phyloP scores from a whole-genome alignment of 2,113 vertebrate species.

The Furnarius figulus region DNA sequence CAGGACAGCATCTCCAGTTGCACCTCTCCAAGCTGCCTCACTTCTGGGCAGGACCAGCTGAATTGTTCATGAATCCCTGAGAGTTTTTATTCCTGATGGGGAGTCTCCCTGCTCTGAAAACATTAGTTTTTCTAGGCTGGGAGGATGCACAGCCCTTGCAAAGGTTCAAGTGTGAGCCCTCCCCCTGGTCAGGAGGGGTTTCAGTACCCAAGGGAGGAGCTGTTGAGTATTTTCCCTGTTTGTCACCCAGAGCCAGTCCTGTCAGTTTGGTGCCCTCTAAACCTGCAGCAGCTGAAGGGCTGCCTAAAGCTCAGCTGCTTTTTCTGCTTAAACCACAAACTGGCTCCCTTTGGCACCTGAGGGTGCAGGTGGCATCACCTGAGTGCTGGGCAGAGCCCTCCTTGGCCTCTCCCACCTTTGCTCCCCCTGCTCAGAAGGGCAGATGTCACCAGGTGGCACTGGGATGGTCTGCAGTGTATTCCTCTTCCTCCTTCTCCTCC shows the following conservation, averaged over 20 bases:
- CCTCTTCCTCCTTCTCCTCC: neutral
- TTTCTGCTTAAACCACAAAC: neutral
- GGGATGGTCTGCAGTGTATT: neutral
- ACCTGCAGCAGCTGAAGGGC: neutral
- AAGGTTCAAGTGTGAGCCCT: neutral
- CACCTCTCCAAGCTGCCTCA: neutral
- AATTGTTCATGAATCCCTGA: neutral
- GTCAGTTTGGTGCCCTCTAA: neutral
- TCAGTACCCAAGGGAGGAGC: neutral
- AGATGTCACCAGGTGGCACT: neutral
- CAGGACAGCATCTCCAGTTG: neutral
- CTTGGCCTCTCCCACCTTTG: neutral
- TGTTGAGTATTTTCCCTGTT: neutral
- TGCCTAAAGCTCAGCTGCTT: neutral
- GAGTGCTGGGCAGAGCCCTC: no score
- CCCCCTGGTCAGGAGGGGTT: neutral
- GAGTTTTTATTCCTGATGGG: neutral
- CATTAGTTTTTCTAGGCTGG: neutral
- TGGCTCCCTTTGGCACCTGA: neutral
- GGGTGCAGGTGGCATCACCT: neutral
- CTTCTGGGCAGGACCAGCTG: neutral
- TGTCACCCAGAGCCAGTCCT: neutral
- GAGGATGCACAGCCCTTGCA: neutral
- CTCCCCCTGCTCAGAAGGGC: neutral
- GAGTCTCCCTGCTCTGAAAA: neutral